phyloP scores from a whole-genome alignment of 64 coral and sea anemone genomes.

The Montipora efflorescens region DNA sequence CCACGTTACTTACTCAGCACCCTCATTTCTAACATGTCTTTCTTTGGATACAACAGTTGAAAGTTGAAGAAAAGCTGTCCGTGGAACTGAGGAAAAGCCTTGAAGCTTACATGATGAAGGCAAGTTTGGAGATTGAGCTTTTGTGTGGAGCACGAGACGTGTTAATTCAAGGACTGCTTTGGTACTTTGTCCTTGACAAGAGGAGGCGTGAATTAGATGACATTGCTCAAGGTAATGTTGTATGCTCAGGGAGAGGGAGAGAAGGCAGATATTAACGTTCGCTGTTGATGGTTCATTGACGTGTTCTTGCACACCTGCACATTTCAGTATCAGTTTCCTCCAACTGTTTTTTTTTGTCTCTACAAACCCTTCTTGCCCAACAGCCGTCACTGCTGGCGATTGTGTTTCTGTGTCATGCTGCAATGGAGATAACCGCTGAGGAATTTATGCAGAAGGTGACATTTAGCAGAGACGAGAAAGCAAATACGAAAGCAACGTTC shows the following conservation, averaged over 20 bases:
- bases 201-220: conserved; percentile 23
- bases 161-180: conserved; percentile 27
- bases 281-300: too few species aligned
- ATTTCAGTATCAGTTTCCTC: background rate
- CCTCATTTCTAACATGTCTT: background rate
- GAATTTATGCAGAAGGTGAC: too few species aligned
- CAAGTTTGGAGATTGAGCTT: conserved; percentile 1
- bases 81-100: conserved; percentile 13
- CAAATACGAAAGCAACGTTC: too few species aligned
- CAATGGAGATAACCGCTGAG: background rate
- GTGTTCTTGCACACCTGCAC: too few species aligned
- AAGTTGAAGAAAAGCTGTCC: background rate
- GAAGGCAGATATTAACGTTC: too few species aligned
- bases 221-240: background rate
- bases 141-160: conserved; percentile 20
- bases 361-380: background rate
- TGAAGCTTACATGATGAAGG: background rate
- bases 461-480: too few species aligned
- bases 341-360: background rate
- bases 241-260: background rate
- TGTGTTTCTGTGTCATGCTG: conserved; percentile 3
- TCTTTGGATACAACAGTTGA: background rate
- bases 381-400: background rate
- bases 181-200: conserved; percentile 39
- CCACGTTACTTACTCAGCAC: too few species aligned